Conservation (phyloP, 2,113 vertebrate species). For the Chauna torquata region DNA sequence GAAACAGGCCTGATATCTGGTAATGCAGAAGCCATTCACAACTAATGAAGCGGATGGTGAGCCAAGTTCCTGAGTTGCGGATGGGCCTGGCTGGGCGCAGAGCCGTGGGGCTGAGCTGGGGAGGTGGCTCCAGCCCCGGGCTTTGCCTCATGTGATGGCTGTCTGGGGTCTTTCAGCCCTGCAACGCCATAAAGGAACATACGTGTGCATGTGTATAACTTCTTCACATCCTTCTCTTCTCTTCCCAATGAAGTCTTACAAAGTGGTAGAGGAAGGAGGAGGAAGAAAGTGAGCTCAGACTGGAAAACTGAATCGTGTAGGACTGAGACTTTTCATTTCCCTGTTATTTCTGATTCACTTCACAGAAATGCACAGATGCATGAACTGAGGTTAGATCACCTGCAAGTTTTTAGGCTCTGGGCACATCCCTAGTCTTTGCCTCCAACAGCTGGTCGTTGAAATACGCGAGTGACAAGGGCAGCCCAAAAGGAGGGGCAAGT, state of each 20-base stretch:
- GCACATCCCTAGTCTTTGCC: neutral
- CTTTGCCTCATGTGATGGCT: neutral
- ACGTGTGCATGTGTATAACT: fast-evolving
- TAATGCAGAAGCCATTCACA: slow-evolving; percentile 58
- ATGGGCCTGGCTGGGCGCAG: neutral
- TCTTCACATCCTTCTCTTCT: neutral
- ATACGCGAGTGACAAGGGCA: neutral
- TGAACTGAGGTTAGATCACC: neutral
- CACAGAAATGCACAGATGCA: neutral
- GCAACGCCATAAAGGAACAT: neutral
- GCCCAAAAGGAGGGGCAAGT: slow-evolving; percentile 14
- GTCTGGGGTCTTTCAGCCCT: neutral
- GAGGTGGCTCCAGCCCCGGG: neutral
- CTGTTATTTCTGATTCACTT: neutral
- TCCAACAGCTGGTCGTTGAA: neutral
- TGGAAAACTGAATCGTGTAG: neutral
- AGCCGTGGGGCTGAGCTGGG: neutral
- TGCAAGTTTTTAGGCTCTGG: slow-evolving; percentile 8
- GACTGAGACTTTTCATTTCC: neutral
- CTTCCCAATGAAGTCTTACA: neutral
- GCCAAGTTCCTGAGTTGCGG: slow-evolving; percentile 9
- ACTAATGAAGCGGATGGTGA: slow-evolving; percentile 41
- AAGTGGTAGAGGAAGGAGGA: neutral
- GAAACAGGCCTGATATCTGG: slow-evolving; percentile 18
- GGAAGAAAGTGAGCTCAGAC: neutral